Conservation (phyloP, 2,113 vertebrate species). For the Rostratula benghalensis region DNA sequence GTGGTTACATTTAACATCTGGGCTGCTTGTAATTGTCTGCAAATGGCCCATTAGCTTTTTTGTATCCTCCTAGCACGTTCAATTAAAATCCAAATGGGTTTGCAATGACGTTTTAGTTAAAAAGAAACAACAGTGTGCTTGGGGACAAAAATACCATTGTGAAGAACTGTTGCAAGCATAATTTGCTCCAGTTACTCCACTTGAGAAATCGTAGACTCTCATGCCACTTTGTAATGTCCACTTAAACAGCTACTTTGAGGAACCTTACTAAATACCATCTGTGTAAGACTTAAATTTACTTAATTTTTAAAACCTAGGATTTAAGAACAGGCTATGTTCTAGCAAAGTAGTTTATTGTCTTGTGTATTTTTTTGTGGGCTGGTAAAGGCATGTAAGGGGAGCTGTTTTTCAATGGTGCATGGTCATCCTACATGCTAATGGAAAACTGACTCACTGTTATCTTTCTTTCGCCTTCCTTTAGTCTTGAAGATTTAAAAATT, state of each 20-base stretch:
- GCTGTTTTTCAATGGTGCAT: not conserved
- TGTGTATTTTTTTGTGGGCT: not conserved
- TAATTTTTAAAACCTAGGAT: not conserved
- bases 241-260: not conserved
- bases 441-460: constrained; percentile 21
- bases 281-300: not conserved
- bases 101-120: constrained; percentile 42
- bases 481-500: not conserved
- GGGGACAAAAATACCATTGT: not conserved
- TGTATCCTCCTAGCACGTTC: constrained; percentile 35
- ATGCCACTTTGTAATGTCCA: not conserved
- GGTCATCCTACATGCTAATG: not conserved
- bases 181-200: constrained; percentile 21
- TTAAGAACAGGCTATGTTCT: not conserved
- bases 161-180: not conserved
- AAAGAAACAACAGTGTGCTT: not conserved
- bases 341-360: not conserved
- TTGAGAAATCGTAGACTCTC: constrained; percentile 24
- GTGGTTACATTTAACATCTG: constrained; percentile 1
- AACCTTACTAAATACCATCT: not conserved
- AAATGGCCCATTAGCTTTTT: constrained; percentile 38
- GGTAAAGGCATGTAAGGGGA: not conserved
- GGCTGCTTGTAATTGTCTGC: constrained; percentile 8
- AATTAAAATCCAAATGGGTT: constrained; percentile 42
- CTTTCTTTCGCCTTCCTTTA: not conserved